Base-by-base conservation (phyloP, 2,797 vertebrate genomes). In the Lutjanus argentimaculatus region DNA sequence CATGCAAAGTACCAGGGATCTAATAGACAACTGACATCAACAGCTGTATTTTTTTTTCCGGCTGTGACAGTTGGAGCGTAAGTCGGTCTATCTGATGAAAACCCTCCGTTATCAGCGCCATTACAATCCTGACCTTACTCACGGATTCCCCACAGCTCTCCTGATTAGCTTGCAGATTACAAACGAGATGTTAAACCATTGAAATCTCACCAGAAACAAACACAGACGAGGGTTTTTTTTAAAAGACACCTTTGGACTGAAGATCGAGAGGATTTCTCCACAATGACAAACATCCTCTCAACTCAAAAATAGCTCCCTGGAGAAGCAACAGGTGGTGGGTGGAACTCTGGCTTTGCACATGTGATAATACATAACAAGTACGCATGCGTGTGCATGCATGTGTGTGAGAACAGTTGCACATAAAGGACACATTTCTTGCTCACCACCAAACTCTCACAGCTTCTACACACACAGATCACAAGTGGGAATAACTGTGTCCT, bases 241-340 rank as follows among this genome's bases (percentile, higher is more conserved):
- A 2, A 16, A 21, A n/a, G 30, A 61, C 43, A 43, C 6, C 36
- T 71, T 63, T 69, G n/a, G 8, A 68, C 53, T n/a, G 53, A 71
- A 79, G 67, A 85, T 84, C 69, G 53, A 30, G 30, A 83, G 62
- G 67, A 65, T 83, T 88, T 84, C 75, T 85, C 66, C 79, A 89
- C 84, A 80, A 88, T 87, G 70, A 82, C 80, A 88, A 86, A 84
- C 84, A 85, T 91, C 83, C 88, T 86, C 71, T 90, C 55, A 57
- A 58, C 49, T 74, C 74, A 73, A 82, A 91, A 91, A 92, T 89
- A 91, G 84, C 75, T 30, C 64, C 19, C 14, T 72, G 82, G 69
- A 83, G 45, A 55, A 85, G 82, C 77, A 87, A 87, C 93, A 93
- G 88, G 89, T 93, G 86, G 76, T 58, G 78, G 77, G 73, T 17